phyloP scores from a whole-genome alignment of 2,113 vertebrate species.

The Paraplagusia blochii region DNA sequence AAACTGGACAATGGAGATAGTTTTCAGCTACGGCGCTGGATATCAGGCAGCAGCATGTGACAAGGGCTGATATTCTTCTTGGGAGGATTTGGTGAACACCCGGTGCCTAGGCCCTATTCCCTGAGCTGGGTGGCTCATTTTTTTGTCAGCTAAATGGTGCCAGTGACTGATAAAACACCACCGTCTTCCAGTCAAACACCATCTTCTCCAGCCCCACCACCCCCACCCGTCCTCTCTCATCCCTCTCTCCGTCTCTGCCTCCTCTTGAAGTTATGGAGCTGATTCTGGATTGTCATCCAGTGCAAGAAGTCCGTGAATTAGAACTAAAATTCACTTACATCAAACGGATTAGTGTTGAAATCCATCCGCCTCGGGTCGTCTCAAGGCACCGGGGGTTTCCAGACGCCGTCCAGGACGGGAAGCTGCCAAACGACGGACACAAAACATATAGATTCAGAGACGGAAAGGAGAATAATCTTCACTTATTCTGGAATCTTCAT shows the following conservation, averaged over 20 bases:
- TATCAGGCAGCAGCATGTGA: conserved; percentile 93
- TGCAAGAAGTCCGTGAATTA: conserved; percentile 67
- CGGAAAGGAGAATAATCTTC: conserved; percentile 4
- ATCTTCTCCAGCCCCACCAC: conserved; percentile 77
- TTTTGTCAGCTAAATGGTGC: conserved; percentile 86
- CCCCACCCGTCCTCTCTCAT: conserved; percentile 56
- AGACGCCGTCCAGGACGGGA: conserved; percentile 80
- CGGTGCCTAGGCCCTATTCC: conserved; percentile 79
- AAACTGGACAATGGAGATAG: conserved; percentile 99
- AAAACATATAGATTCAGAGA: not conserved
- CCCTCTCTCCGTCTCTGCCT: conserved; percentile 52
- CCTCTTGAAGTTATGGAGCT: conserved; percentile 66
- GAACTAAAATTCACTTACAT: conserved; percentile 76
- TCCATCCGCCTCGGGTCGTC: conserved; percentile 65
- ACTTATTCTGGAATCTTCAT: conserved; percentile 2
- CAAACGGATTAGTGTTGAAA: conserved; percentile 71
- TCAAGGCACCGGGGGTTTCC: conserved; percentile 50
- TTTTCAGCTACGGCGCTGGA: conserved; percentile 90
- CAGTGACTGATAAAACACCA: conserved; percentile 88
- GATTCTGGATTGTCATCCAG: conserved; percentile 70
- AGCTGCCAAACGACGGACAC: conserved; percentile 59
- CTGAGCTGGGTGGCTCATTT: conserved; percentile 80
- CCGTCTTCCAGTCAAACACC: conserved; percentile 85
- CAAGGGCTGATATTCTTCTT: conserved; percentile 92
- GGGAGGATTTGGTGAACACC: conserved; percentile 81